Conservation (phyloP, 2,888 invertebrate genomes). For the Ashinkailepas kermadecensis region DNA sequence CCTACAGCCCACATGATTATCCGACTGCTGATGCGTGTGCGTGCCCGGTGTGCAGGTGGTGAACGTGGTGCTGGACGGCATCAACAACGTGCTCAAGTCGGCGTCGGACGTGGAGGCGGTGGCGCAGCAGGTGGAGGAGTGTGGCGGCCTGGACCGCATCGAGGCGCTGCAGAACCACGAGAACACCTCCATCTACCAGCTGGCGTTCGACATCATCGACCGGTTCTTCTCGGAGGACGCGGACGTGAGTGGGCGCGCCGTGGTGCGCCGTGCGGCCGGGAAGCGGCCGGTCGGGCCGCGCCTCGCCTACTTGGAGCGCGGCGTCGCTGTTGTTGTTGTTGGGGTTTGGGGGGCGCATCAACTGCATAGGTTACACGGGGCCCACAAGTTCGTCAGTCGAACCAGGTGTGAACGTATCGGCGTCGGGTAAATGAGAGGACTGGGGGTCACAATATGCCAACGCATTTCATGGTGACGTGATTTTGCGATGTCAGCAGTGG, state of each 20-base stretch:
- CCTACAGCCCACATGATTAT: too few relatives aligned
- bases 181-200: slow-evolving; percentile 46
- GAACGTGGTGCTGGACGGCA: slow-evolving; percentile 90
- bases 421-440: too few relatives aligned
- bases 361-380: too few relatives aligned
- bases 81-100: slow-evolving; percentile 96
- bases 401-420: too few relatives aligned
- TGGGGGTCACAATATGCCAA: too few relatives aligned
- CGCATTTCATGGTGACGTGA: too few relatives aligned
- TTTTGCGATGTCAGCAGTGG: too few relatives aligned
- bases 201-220: slow-evolving; percentile 45
- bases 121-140: slow-evolving; percentile 92
- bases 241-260: slow-evolving; percentile 32
- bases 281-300: too few relatives aligned
- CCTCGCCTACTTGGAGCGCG: too few relatives aligned
- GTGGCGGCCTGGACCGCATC: slow-evolving; percentile 62
- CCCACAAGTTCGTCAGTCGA: too few relatives aligned
- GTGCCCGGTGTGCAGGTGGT: slow-evolving; percentile 43
- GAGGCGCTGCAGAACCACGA: slow-evolving; percentile 48
- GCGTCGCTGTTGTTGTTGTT: not conserved
- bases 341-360: not conserved
- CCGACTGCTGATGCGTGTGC: too few relatives aligned
- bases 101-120: slow-evolving; percentile 72
- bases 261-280: too few relatives aligned
- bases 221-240: slow-evolving; percentile 45